Evolutionary conservation across 2,113 vertebrate species (phyloP).

Genomic region (Cryptomyrus ogoouensis): DNA sequence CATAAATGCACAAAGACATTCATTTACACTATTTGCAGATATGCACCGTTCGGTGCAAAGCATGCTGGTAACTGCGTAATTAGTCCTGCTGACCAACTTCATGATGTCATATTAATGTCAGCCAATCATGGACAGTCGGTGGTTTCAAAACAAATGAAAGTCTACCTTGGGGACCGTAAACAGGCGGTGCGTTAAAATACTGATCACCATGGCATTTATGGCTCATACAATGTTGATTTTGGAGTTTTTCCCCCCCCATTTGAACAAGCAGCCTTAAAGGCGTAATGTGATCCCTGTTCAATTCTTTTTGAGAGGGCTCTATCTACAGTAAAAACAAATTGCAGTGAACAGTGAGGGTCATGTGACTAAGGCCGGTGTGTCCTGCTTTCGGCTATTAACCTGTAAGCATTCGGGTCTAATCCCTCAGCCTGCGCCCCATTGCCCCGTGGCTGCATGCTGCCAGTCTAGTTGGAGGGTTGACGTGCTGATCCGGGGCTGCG

Average conservation of each 20-base stretch:
- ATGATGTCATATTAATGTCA: not conserved
- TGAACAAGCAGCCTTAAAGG: not conserved
- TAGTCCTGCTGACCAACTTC: not conserved
- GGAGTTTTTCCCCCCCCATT: not conserved
- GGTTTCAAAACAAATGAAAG: not conserved
- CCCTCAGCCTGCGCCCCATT: not conserved
- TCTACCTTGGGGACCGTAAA: not conserved
- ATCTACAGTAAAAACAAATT: not conserved
- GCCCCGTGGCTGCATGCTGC: not conserved
- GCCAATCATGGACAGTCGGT: not conserved
- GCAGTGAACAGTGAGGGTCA: not conserved
- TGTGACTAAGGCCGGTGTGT: not conserved
- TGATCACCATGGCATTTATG: not conserved
- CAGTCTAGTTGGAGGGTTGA: not conserved
- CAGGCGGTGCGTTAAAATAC: not conserved
- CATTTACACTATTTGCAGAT: not conserved
- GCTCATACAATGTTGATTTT: not conserved
- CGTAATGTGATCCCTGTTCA: not conserved
- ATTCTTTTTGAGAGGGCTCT: not conserved
- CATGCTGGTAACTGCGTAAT: not conserved
- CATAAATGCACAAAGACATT: not conserved
- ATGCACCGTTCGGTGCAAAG: not conserved
- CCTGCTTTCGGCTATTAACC: not conserved
- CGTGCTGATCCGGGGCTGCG: not conserved
- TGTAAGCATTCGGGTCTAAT: not conserved